Evolutionary conservation across 2,797 vertebrate species (phyloP), one percentile per base, ranked within the genome.

Genomic region (Lophotriccus pileatus): DNA sequence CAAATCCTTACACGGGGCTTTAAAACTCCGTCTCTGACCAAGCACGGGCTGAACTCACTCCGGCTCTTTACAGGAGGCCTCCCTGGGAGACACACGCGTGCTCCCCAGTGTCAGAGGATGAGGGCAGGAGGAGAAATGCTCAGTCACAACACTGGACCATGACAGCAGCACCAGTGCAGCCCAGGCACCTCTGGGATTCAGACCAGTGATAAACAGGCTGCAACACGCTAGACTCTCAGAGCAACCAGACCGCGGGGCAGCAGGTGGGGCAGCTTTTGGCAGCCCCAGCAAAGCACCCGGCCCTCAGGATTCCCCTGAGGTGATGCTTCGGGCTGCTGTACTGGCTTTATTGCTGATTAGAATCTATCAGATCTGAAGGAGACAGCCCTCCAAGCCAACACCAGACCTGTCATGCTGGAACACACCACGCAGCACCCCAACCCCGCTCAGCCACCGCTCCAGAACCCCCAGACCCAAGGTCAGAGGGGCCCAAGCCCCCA

Each of bases 401-500:
- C 10, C 60, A 56, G 28, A 37, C 50, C 59, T 2, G 0, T 3
- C 30, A 34, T 15, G 4, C 28, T 60, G 21, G 4, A 23, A 14
- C 9, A 3, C 2, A 7, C 2, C 55, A 14, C 0, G 3, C 37
- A 80, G 24, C 50, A n/a, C 27, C 55, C 14, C 12, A 2, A 34
- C 34, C 47, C 15, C 0, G 0, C 41, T 17, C 1, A 0, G 62
- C 43, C 70, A 24, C 55, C 0, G 1, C 0, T 0, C 52, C 36
- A 12, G 6, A 37, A 30, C 9, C 2, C 16, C 12, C 56, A 8
- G 16, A 10, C 3, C 41, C 2, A 0, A 0, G 30, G 0, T 37
- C 46, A 72, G 32, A 46, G 21, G 19, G 34, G 8, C 10, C 52
- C 0, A 0, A 75, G 30, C 25, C 46, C 58, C 44, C 1, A 5